Evolutionary conservation across 1,140 invertebrate genomes (phyloP), one percentile per base, ranked within the genome.

Genomic region (Drosophila albomicans): DNA sequence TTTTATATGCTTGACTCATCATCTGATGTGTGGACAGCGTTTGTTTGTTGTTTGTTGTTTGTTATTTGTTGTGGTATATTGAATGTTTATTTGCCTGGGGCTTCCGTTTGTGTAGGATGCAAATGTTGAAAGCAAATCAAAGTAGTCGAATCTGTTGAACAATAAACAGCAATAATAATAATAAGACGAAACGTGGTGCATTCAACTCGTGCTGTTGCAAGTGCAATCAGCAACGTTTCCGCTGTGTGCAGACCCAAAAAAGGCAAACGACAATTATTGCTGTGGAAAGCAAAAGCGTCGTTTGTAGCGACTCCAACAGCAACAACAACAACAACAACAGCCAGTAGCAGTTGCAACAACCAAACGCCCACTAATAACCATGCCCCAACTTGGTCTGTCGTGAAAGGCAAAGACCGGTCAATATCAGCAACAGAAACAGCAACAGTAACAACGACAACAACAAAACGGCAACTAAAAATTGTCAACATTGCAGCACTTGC

Each of bases 401-500:
- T 72, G 80, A 82, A 88, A 82, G 82, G 79, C 73, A 77, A 86
- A 88, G 82, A 88, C 82, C 80, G 82, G 82, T 88, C 82, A 87
- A 68, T 68, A 52, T 15, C 51, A 57, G 45, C 65, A 43, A 41
- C 38, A 75, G 13, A 41, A 54, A 49, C 51, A 48, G n/a, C 61
- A 57, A 63, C 59, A 75, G 38, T 61, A 71, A 32, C 74, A 45
- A 52, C 74, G 48, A 45, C 61, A 58, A 51, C 72, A 51, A 25
- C 16, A 15, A 62, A 54, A 41, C 35, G 13, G 16, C 45, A 68
- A 68, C 67, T 69, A 32, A 69, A 88, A 75, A 87, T 88, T 87
- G 82, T 87, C 82, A 87, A 82, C 82, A 87, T 78, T 82, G 82
- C 76, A 35, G 63, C 78, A 80, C 76, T 78, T 78, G 73, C 77